Base-by-base conservation (phyloP, 2,888 invertebrate species). In the Phania funesta region DNA sequence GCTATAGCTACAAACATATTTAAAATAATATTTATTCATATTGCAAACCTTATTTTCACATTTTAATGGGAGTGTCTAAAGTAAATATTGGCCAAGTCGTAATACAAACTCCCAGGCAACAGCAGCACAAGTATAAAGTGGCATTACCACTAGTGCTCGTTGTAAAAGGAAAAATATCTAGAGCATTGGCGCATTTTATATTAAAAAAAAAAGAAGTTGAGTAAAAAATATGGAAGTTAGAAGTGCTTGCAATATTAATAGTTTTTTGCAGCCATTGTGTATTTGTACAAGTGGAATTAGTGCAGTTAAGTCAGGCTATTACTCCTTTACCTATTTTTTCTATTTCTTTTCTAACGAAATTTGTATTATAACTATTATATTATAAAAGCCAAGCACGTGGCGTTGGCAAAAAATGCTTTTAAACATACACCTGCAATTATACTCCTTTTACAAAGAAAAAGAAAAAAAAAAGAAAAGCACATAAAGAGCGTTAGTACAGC, bases 321-420 rank as follows among this genome's bases (percentile, higher is more conserved):
- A 65, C 54, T 74, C 22, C 44, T 26, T 54, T 68, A 41, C 29
- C 29, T 41, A 48, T 58, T 26, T 20, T 56, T n/a, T n/a, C 24
- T 26, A n/a, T 29, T 38, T 22, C 32, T 16, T n/a, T 35, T 38
- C 22, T 38, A 22, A 26, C 24, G 8, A 54, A 54, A 24, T 65
- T 56, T 46, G 24, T 65, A 56, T 56, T 74, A 56, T 74, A 35
- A 13, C 7, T 16, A 16, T 44, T 16, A 13, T 24, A 71, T 71
- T 78, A 50, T 44, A 73, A 50, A 71, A 65, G 64, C 58, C 29
- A 79, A 73, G 71, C 78, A 79, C 78, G 78, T 79, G 71, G 65
- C 35, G 24, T 41, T 70, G 56, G 78, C 71, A 58, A 73, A 52
- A 52, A 60, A 73, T 73, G 32, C 71, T 71, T 78, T 65, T 56